These are phyloP conservation scores for Limosa lapponica DNA, from an alignment of 2,797 vertebrate species.

Conservation along the genomic window DNA sequence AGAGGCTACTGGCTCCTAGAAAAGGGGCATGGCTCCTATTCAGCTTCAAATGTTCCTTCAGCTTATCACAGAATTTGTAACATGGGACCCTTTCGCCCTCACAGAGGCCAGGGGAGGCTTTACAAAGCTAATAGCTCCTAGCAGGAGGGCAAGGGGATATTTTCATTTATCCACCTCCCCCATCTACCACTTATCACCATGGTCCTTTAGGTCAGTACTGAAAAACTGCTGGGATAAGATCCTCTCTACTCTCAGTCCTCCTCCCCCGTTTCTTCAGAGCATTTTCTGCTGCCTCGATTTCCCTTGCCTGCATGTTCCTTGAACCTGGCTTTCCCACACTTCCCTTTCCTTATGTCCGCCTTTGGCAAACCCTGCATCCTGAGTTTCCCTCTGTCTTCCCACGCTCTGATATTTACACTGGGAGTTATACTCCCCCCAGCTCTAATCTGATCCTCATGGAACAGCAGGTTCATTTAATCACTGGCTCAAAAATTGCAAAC, in stretches of 20 bases:
- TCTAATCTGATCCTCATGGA: slow-evolving; percentile 51
- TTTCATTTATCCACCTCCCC: not conserved
- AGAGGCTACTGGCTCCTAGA: not conserved
- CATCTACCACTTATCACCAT: not conserved
- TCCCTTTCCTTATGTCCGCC: not conserved
- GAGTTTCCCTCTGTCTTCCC: not conserved
- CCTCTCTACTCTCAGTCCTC: not conserved
- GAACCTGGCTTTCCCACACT: not conserved
- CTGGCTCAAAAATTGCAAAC: slow-evolving; percentile 3
- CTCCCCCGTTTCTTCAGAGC: not conserved
- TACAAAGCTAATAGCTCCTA: not conserved
- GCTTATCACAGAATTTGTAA: not conserved
- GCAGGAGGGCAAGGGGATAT: not conserved
- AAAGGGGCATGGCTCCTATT: not conserved
- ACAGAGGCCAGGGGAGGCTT: not conserved
- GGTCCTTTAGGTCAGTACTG: not conserved
- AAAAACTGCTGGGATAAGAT: not conserved
- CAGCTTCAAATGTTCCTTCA: not conserved
- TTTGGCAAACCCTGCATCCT: not conserved
- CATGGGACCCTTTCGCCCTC: not conserved
- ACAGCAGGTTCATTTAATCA: slow-evolving; percentile 65
- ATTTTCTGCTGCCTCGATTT: not conserved
- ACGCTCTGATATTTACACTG: slow-evolving; percentile 12
- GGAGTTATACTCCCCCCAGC: not conserved
- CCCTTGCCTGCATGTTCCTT: not conserved